Evolutionary conservation across 2,113 vertebrate species (phyloP).

Genomic region (Ictalurus punctatus): DNA sequence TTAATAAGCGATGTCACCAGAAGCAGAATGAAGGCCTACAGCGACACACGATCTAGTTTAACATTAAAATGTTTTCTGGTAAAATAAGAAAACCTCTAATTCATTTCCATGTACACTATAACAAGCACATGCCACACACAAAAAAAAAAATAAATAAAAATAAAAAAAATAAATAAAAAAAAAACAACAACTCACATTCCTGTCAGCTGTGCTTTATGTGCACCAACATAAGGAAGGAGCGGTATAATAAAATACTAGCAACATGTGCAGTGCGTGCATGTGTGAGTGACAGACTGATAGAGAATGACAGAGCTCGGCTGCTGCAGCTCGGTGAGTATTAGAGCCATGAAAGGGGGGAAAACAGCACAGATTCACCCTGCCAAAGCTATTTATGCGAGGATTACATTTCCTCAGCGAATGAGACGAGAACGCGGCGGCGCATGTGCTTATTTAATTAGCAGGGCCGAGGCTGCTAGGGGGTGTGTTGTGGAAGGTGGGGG

Average conservation of each 20-base stretch:
- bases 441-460: constrained; percentile 99
- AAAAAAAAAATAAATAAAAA: too few relatives aligned
- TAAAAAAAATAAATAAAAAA: too few relatives aligned
- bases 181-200: too few relatives aligned
- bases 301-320: constrained; percentile 27
- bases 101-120: background rate
- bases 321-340: constrained; percentile 37
- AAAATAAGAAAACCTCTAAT: background rate
- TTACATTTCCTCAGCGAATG: constrained; percentile 94
- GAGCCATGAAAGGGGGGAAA: constrained; percentile 36
- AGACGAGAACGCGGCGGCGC: constrained; percentile 89
- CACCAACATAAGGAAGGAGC: background rate
- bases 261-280: background rate
- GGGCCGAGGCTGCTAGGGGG: constrained; percentile 72
- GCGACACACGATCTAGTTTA: background rate
- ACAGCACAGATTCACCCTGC: constrained; percentile 81
- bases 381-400: constrained; percentile 99
- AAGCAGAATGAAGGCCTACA: background rate
- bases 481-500: constrained; percentile 47
- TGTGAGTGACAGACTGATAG: constrained; percentile 27
- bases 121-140: constrained; percentile 8
- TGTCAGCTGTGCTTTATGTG: constrained; percentile 19
- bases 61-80: background rate
- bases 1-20: background rate
- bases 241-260: constrained; percentile 35